These are phyloP conservation scores for Caenorhabditis sulstoni DNA, from an alignment of 2,888 invertebrate species.

Conservation along the genomic window DNA sequence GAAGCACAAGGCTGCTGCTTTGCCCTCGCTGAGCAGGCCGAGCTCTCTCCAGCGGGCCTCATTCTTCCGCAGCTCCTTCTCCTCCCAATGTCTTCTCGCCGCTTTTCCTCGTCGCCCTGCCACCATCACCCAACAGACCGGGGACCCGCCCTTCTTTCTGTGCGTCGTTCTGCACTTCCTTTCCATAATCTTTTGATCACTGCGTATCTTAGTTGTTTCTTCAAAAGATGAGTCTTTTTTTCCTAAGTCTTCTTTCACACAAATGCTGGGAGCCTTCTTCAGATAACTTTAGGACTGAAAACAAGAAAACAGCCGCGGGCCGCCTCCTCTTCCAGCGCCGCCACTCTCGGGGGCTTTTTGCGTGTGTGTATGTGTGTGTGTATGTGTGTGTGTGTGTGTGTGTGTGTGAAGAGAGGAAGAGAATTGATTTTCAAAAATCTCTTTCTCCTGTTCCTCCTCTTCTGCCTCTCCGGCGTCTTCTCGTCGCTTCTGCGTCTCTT, in stretches of 20 bases:
- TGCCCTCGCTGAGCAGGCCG: conserved; percentile 11
- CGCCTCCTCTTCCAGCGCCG: neutral
- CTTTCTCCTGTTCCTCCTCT: neutral
- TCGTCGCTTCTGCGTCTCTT: conserved; percentile 26
- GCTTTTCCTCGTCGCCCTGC: conserved; percentile 10
- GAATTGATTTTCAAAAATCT: conserved; percentile 5
- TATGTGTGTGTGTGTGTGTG: no score
- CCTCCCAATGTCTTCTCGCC: conserved; percentile 6
- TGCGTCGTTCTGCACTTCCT: conserved; percentile 31
- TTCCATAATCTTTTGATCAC: conserved; percentile 32
- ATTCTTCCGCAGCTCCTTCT: conserved; percentile 1
- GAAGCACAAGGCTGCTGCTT: conserved; percentile 11
- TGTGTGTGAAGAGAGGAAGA: no score
- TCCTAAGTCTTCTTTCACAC: neutral
- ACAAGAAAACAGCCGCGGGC: conserved; percentile 9
- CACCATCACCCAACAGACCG: neutral
- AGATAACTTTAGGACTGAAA: conserved; percentile 4
- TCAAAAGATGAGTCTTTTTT: no score
- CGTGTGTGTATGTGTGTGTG: no score
- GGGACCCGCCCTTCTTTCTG: conserved; percentile 18
- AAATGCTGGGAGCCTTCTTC: conserved; percentile 7
- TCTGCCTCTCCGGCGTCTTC: conserved; percentile 6
- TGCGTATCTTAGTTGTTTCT: neutral
- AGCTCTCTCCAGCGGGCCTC: conserved; percentile 26
- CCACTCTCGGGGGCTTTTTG: no score